These are phyloP conservation scores for Sarcophaga caerulescens DNA, from an alignment of 2,888 invertebrate genomes.

Conservation along the genomic window DNA sequence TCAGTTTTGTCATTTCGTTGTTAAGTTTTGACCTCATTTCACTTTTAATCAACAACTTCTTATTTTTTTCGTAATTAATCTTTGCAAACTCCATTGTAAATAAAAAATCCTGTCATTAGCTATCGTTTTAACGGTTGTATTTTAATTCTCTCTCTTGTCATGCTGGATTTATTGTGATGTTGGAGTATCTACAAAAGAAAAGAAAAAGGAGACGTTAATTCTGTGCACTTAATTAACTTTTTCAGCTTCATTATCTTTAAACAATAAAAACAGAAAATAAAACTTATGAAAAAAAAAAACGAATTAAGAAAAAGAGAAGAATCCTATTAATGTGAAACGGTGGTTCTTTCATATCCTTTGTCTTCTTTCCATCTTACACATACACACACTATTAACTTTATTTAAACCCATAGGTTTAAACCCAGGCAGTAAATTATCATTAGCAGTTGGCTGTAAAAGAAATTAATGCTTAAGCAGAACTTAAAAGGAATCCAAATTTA, in stretches of 20 bases:
- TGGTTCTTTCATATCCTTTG: conserved; percentile 3
- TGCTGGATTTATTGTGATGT: background rate
- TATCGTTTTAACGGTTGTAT: background rate
- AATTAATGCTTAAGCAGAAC: background rate
- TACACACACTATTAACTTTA: background rate
- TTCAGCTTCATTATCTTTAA: conserved; percentile 47
- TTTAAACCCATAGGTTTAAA: conserved; percentile 39
- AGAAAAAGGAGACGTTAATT: background rate
- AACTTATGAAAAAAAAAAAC: background rate
- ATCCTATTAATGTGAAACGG: conserved; percentile 36
- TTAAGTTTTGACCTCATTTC: background rate
- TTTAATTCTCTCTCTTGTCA: conserved; percentile 27
- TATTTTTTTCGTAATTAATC: background rate
- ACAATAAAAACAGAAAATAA: conserved; percentile 10
- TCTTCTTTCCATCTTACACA: background rate
- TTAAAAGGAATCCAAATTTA: conserved; percentile 24
- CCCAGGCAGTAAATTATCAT: conserved; percentile 27
- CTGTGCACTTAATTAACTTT: conserved; percentile 57
- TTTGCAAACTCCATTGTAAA: background rate
- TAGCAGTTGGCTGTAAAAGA: conserved; percentile 2
- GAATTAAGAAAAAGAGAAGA: background rate
- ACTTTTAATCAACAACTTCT: background rate
- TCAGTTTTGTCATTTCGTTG: too few species aligned
- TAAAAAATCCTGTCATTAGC: background rate
- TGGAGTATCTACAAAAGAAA: background rate